Percentiles rank a stretch among this genome's conserved stretches.
These are phyloP conservation scores for Idaea straminata DNA, from an alignment of 2,888 invertebrate species.

Conservation along the genomic window DNA sequence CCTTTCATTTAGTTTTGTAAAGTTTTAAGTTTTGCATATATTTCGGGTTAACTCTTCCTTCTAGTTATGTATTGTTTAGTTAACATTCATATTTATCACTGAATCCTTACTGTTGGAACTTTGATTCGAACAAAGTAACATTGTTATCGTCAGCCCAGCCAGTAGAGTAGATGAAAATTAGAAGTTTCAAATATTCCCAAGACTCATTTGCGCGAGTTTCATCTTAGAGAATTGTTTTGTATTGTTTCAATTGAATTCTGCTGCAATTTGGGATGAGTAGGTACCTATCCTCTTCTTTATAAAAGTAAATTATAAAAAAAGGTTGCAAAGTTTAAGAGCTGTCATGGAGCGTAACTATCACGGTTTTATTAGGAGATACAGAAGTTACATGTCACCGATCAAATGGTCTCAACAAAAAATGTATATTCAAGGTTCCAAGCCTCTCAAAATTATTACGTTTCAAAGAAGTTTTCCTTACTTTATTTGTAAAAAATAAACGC, in stretches of 20 bases:
- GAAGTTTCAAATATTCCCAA: background rate
- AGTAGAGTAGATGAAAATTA: background rate
- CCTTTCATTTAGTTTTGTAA: conserved; percentile 3
- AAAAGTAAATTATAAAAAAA: background rate
- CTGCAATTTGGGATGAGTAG: background rate
- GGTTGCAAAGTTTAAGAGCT: no score
- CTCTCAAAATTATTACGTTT: conserved; percentile 28
- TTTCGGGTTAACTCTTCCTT: background rate
- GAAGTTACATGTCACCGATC: background rate
- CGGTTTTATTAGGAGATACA: background rate
- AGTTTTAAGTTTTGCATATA: conserved; percentile 4
- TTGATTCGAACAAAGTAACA: background rate
- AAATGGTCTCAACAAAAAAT: background rate
- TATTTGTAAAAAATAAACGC: conserved; percentile 23
- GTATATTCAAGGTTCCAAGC: conserved; percentile 8
- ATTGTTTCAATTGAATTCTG: background rate
- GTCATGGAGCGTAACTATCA: background rate
- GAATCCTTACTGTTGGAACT: background rate
- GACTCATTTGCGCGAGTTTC: background rate
- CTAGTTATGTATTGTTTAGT: conserved; percentile 1
- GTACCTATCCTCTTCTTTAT: background rate
- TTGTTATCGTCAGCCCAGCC: background rate
- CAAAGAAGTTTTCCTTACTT: conserved; percentile 22
- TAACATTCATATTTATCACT: background rate
- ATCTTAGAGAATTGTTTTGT: background rate